These are phyloP conservation scores for Amphilophus citrinellus DNA, from an alignment of 2,113 vertebrate species.

Conservation along the genomic window DNA sequence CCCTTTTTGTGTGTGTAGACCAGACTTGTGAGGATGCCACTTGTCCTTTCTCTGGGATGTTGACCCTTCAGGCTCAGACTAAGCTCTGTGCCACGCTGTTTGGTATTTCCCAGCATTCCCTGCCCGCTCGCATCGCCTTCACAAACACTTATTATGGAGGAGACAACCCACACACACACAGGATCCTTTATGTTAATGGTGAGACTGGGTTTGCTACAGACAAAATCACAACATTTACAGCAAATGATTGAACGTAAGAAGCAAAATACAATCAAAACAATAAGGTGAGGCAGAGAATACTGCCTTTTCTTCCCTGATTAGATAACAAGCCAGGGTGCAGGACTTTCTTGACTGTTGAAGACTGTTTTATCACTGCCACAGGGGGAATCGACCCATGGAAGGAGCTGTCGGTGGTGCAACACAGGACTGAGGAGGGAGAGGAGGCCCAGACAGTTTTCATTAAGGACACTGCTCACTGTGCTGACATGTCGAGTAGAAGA, in stretches of 20 bases:
- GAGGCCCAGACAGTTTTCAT: slow-evolving; percentile 73
- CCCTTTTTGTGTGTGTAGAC: slow-evolving; percentile 65
- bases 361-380: slow-evolving; percentile 19
- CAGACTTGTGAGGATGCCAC: slow-evolving; percentile 82
- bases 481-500: slow-evolving; percentile 70
- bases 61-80: slow-evolving; percentile 75
- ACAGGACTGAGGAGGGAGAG: slow-evolving; percentile 38
- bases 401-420: slow-evolving; percentile 75
- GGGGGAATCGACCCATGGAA: slow-evolving; percentile 84
- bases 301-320: background rate
- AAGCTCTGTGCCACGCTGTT: slow-evolving; percentile 82
- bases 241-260: background rate
- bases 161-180: slow-evolving; percentile 68
- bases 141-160: slow-evolving; percentile 87
- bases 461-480: slow-evolving; percentile 80
- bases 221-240: background rate
- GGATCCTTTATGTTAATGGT: slow-evolving; percentile 85
- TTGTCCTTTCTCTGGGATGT: slow-evolving; percentile 84
- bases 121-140: slow-evolving; percentile 76
- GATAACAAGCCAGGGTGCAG: background rate
- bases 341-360: background rate
- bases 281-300: background rate
- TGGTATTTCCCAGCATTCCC: slow-evolving; percentile 74
- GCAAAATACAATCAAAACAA: background rate
- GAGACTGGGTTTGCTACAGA: slow-evolving; percentile 14